Base-by-base conservation (phyloP, 2,888 invertebrate genomes). In the Tetanocera ferruginea region DNA sequence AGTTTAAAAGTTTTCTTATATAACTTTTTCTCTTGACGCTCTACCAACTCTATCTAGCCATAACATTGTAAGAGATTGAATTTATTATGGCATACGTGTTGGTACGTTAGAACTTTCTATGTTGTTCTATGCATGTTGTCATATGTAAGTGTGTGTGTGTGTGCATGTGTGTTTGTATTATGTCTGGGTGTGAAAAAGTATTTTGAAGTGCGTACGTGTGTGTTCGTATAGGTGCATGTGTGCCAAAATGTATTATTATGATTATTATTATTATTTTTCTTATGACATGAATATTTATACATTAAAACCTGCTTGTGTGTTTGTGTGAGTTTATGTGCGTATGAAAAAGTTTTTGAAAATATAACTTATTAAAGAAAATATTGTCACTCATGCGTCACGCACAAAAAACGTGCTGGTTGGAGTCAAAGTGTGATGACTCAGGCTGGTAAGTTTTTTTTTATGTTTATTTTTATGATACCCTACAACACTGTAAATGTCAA, bases 301-400 rank as follows among this genome's bases (percentile, higher is more conserved):
- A 55, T 55, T 19, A 23, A 19, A 55, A 19, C 19, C 5, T 17
- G 17, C 52, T 14, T 19, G 19, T 52, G 52, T 52, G 52, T 9
- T 1, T 52, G 55, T 19, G n/a, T 43, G 8, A 37, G 8, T 6
- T 1, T 6, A 37, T 43, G 43, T 55, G 55, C 19, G 55, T 5
- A 6, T 19, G 55, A 55, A 55, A 55, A 23, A 55, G 14, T 5
- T 64, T 49, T 14, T 17, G 25, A 14, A 60, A 19, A 52, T 28
- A 52, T 19, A 57, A 60, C 14, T 51, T 72, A 72, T 72, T 60
- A 57, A 60, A 37, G 37, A 72, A 72, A 71, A 72, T 43, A 60
- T 72, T 57, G 60, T 72, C 72, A 72, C 19, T 60, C 60, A 60
- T 60, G 60, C 25, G 72, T 57, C 37, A 57, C 31, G 31, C 11